phyloP scores from a whole-genome alignment of 2,888 invertebrate species.

The Sialis fuliginosa region DNA sequence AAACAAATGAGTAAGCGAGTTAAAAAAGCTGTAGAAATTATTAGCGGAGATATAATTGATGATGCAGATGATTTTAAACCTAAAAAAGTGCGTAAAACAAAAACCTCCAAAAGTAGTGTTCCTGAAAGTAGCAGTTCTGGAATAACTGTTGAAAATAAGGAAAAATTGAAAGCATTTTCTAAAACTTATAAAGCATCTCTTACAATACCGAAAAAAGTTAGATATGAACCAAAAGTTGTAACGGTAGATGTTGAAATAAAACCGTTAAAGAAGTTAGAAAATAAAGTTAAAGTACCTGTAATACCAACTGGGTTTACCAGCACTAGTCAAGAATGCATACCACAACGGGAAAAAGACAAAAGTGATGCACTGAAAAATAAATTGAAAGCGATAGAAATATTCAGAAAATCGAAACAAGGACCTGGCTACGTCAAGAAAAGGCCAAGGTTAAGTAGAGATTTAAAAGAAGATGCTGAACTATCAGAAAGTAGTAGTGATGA shows the following conservation, averaged over 20 bases:
- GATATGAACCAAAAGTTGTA: conserved; percentile 8
- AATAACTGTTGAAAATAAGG: conserved; percentile 16
- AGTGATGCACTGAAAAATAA: conserved; percentile 45
- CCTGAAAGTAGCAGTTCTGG: conserved; percentile 7
- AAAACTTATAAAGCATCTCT: conserved; percentile 13
- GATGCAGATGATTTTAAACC: conserved; percentile 8
- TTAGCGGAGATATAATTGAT: conserved; percentile 29
- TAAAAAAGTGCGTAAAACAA: conserved; percentile 1
- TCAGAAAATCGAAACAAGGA: conserved; percentile 45
- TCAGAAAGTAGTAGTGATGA: conserved; percentile 47
- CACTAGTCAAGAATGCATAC: conserved; percentile 39
- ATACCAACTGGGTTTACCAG: conserved; percentile 9
- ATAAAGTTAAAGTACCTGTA: conserved; percentile 13
- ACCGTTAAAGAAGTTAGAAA: conserved; percentile 11
- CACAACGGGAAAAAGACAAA: conserved; percentile 53
- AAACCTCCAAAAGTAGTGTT: conserved; percentile 4
- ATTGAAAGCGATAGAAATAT: conserved; percentile 55
- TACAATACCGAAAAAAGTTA: conserved; percentile 13
- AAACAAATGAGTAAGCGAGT: conserved; percentile 65
- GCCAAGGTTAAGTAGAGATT: conserved; percentile 24
- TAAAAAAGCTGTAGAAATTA: conserved; percentile 52
- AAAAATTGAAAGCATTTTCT: conserved; percentile 16
- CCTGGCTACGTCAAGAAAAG: conserved; percentile 32
- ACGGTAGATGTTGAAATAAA: conserved; percentile 7
- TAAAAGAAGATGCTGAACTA: conserved; percentile 42